Evolutionary conservation across 2,888 invertebrate species (phyloP).

Genomic region (Lithophane socia): DNA sequence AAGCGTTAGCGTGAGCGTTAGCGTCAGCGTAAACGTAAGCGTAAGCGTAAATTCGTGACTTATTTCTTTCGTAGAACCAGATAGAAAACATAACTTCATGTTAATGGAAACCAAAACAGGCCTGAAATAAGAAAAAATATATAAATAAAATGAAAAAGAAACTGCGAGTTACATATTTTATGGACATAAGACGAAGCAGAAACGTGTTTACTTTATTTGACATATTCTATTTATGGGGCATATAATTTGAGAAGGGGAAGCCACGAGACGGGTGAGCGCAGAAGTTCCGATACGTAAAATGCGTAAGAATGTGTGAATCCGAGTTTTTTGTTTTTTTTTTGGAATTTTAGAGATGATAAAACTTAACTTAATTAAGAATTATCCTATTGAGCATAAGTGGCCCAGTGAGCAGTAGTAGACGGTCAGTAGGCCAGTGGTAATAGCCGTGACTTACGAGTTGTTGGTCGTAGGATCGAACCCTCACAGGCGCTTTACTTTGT

Average conservation of each 20-base stretch:
- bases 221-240: conserved; percentile 20
- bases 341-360: neutral
- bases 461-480: too few relatives aligned
- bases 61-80: neutral
- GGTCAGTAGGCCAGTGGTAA: too few relatives aligned
- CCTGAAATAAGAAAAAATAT: neutral
- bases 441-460: too few relatives aligned
- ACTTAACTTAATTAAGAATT: neutral
- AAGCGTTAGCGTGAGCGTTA: too few relatives aligned
- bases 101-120: neutral
- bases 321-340: neutral
- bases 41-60: neutral
- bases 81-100: neutral
- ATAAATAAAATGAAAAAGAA: neutral
- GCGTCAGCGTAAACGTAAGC: too few relatives aligned
- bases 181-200: conserved; percentile 9
- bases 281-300: neutral
- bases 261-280: neutral
- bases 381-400: neutral
- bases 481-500: too few relatives aligned
- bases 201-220: conserved; percentile 36
- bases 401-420: too few relatives aligned
- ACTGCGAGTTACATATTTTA: conserved; percentile 7
- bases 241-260: neutral
- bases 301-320: neutral